These are phyloP conservation scores for Lasioglossum morio DNA, from an alignment of 2,888 invertebrate genomes.

Conservation along the genomic window DNA sequence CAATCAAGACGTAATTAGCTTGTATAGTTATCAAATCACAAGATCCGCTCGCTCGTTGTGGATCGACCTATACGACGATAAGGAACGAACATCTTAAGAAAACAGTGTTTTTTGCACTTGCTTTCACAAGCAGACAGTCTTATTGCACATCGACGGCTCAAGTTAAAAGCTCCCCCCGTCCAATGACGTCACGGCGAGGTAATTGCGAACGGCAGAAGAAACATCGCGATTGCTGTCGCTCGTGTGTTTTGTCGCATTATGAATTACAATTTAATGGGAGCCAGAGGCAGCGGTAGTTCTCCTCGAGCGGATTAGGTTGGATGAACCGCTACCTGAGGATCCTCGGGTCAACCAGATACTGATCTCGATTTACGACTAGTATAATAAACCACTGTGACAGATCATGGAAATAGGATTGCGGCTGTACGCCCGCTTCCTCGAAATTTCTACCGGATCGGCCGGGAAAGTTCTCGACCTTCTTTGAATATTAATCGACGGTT, in stretches of 20 bases:
- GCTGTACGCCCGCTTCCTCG: neutral
- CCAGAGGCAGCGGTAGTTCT: neutral
- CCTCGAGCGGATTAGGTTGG: conserved; percentile 60
- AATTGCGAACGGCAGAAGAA: conserved; percentile 25
- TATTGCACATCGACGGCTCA: neutral
- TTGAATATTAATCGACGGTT: neutral
- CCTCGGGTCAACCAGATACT: conserved; percentile 71
- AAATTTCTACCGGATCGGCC: neutral
- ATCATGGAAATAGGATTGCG: conserved; percentile 46
- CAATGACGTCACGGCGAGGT: conserved; percentile 17
- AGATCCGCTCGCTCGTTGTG: neutral
- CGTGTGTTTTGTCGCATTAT: conserved; percentile 41
- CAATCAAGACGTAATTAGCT: too few relatives aligned
- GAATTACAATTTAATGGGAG: conserved; percentile 66
- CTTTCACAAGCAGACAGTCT: neutral
- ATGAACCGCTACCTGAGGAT: conserved; percentile 71
- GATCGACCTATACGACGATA: neutral
- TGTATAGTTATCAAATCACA: neutral
- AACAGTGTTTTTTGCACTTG: neutral
- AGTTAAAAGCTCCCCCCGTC: neutral
- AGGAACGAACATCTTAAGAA: neutral
- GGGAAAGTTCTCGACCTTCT: neutral
- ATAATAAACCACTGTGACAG: conserved; percentile 56
- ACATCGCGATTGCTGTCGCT: conserved; percentile 5
- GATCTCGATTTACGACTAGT: conserved; percentile 73